Conservation (phyloP, 1,140 invertebrate genomes). For the Drosophila orosa region DNA sequence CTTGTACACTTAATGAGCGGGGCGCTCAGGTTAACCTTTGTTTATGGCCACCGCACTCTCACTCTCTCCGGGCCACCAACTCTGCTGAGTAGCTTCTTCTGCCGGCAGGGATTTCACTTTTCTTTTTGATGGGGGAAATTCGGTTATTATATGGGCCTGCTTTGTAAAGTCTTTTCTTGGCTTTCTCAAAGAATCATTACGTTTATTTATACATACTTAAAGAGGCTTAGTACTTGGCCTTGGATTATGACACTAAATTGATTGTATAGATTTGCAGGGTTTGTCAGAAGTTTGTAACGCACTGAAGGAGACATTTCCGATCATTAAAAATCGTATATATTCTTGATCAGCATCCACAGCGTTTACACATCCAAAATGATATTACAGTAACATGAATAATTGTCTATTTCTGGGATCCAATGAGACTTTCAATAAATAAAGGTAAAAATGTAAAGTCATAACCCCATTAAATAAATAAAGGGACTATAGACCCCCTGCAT, state of each 20-base stretch:
- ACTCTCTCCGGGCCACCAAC: constrained; percentile 34
- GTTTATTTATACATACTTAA: too few species aligned
- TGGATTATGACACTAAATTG: not conserved
- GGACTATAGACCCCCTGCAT: too few species aligned
- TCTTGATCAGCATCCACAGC: too few species aligned
- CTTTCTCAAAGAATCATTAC: not conserved
- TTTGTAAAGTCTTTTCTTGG: not conserved
- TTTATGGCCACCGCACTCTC: constrained; percentile 41
- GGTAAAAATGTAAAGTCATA: too few species aligned
- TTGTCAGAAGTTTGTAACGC: too few species aligned
- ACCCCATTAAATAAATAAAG: too few species aligned
- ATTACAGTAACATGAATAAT: too few species aligned
- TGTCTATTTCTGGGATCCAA: too few species aligned
- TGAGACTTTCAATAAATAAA: too few species aligned
- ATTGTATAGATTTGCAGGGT: not conserved
- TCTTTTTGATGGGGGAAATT: constrained; percentile 28
- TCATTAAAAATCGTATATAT: too few species aligned
- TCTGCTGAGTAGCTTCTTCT: not conserved
- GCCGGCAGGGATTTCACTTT: constrained; percentile 62
- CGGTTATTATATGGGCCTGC: not conserved
- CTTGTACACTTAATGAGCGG: constrained; percentile 75
- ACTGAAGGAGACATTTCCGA: too few species aligned
- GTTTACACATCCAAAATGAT: too few species aligned
- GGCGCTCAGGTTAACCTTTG: constrained; percentile 50
- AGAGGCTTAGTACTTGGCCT: not conserved